phyloP scores from a whole-genome alignment of 2,888 invertebrate genomes.

The Trilocha varians region DNA sequence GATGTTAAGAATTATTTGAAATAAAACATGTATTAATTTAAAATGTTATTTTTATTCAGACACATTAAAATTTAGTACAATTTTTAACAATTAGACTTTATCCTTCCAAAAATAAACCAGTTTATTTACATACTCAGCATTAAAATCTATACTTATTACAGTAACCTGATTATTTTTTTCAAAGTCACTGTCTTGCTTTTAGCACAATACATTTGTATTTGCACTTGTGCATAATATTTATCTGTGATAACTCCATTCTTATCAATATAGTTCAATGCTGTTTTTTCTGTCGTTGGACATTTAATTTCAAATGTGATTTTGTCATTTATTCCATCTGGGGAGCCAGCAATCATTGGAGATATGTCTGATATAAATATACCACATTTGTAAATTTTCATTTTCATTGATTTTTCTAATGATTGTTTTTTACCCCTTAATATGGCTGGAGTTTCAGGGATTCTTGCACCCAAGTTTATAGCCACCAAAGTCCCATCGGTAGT shows the following conservation, averaged over 20 bases:
- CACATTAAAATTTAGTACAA: background rate
- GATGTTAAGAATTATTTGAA: too few relatives aligned
- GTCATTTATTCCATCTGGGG: background rate
- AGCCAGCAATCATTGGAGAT: background rate
- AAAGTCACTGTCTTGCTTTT: background rate
- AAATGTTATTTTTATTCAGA: background rate
- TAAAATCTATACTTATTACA: background rate
- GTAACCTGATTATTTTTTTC: background rate
- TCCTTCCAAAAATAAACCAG: too few relatives aligned
- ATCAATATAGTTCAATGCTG: background rate
- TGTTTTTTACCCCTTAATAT: background rate
- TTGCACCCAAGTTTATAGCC: background rate
- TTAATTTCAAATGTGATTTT: background rate
- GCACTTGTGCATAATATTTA: conserved; percentile 1
- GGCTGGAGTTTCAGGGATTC: background rate
- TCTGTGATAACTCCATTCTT: background rate
- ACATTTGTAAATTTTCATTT: background rate
- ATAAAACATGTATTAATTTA: background rate
- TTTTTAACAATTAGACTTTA: background rate
- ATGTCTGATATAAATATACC: background rate
- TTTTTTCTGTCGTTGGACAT: background rate
- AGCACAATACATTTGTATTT: background rate
- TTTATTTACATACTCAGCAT: background rate
- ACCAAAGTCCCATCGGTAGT: background rate
- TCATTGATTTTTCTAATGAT: background rate